Evolutionary conservation across 2,797 vertebrate genomes (phyloP).

Genomic region (Gallinago nigripennis): DNA sequence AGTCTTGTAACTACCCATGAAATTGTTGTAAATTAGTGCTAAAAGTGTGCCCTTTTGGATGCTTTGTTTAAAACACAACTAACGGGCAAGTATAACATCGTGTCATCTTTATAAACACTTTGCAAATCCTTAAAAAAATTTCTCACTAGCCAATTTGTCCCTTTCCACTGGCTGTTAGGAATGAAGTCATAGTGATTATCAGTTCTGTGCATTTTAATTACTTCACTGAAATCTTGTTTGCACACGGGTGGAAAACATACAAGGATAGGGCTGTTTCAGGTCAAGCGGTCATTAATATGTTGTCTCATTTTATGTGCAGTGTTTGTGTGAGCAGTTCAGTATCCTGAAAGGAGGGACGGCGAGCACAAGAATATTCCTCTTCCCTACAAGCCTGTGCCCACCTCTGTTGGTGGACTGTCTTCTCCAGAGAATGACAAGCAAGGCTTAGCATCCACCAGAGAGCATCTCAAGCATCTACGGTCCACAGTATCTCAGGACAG

Average conservation of each 20-base stretch:
- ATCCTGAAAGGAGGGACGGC: rapidly evolving
- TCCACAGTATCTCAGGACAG: not conserved
- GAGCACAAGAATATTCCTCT: not conserved
- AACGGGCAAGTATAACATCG: not conserved
- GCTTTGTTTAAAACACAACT: not conserved
- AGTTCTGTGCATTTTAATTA: not conserved
- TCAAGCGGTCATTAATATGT: not conserved
- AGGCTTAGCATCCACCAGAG: not conserved
- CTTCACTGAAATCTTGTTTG: not conserved
- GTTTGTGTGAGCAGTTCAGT: not conserved
- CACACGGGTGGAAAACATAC: rapidly evolving
- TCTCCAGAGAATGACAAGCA: not conserved
- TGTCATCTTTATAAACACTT: not conserved
- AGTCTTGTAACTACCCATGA: not conserved
- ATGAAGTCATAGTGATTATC: not conserved
- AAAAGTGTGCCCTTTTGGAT: not conserved
- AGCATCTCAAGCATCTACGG: not conserved
- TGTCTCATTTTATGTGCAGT: not conserved
- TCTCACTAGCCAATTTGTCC: not conserved
- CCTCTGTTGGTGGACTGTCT: rapidly evolving
- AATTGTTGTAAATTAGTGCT: not conserved
- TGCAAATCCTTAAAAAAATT: not conserved
- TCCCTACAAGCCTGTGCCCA: not conserved
- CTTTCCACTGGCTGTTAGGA: not conserved
- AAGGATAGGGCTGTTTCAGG: not conserved